phyloP scores from a whole-genome alignment of 2,888 invertebrate genomes.

The Meiosimyza decipiens region DNA sequence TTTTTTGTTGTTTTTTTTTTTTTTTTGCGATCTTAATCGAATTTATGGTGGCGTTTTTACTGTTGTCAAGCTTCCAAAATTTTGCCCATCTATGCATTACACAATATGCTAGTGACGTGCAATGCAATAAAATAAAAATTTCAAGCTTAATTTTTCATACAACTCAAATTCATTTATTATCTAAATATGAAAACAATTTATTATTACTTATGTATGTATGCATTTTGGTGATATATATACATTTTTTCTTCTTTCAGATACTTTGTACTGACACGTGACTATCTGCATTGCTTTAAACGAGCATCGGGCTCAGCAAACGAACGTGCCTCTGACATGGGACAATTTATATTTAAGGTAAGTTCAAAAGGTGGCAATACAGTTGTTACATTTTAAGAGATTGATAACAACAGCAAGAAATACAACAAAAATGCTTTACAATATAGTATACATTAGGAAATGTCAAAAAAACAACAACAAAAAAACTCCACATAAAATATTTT shows the following conservation, averaged over 20 bases:
- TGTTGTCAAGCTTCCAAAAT: too few species aligned
- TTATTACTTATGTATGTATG: too few species aligned
- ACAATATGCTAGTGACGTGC: too few species aligned
- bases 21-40: too few species aligned
- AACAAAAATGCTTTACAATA: neutral
- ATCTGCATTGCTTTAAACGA: slow-evolving; percentile 74
- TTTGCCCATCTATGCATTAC: too few species aligned
- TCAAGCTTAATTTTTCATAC: neutral
- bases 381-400: neutral
- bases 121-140: neutral
- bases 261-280: slow-evolving; percentile 74
- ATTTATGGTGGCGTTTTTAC: too few species aligned
- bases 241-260: slow-evolving; percentile 63
- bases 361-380: slow-evolving; percentile 18
- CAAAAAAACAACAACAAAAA: neutral
- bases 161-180: neutral
- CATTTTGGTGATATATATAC: neutral
- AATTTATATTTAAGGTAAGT: slow-evolving; percentile 74
- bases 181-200: too few species aligned
- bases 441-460: neutral
- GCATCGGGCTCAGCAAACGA: slow-evolving; percentile 70
- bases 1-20: too few species aligned
- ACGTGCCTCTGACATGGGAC: slow-evolving; percentile 74
- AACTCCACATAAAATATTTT: neutral
- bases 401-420: too few species aligned